phyloP scores from a whole-genome alignment of 2,888 invertebrate genomes.

The Cheilosia vulpina region DNA sequence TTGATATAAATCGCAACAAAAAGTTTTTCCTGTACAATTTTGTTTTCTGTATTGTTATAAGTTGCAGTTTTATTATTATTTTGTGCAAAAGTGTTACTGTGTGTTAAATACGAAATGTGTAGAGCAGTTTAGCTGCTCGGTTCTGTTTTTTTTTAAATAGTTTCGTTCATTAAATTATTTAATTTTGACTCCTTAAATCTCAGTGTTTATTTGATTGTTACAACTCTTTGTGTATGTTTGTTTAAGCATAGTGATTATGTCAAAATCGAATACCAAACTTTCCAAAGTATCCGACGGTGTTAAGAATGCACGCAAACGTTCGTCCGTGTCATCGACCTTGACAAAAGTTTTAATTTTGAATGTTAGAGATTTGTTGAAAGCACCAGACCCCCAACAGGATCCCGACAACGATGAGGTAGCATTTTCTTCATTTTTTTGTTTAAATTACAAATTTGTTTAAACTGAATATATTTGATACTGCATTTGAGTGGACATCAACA shows the following conservation, averaged over 20 bases:
- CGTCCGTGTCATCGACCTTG: conserved; percentile 82
- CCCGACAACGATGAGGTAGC: conserved; percentile 60
- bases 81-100: conserved; percentile 23
- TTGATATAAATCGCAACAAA: conserved; percentile 32
- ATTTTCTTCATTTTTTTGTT: conserved; percentile 24
- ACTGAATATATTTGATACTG: neutral
- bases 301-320: conserved; percentile 79
- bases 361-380: conserved; percentile 82
- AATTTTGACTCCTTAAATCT: neutral
- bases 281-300: conserved; percentile 15
- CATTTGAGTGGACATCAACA: conserved; percentile 7
- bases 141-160: neutral
- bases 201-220: conserved; percentile 1
- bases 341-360: conserved; percentile 82
- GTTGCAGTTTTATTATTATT: neutral
- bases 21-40: conserved; percentile 20
- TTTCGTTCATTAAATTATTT: neutral
- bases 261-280: conserved; percentile 20
- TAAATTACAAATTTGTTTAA: neutral
- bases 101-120: conserved; percentile 1
- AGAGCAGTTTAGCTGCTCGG: neutral
- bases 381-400: conserved; percentile 77
- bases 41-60: neutral
- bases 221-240: conserved; percentile 4
- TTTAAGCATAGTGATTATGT: conserved; percentile 24